A percentile compares a stretch with the other conserved stretches of the same genome.
Conservation (phyloP, 1,140 invertebrate species). For the Diachasmimorpha longicaudata region DNA sequence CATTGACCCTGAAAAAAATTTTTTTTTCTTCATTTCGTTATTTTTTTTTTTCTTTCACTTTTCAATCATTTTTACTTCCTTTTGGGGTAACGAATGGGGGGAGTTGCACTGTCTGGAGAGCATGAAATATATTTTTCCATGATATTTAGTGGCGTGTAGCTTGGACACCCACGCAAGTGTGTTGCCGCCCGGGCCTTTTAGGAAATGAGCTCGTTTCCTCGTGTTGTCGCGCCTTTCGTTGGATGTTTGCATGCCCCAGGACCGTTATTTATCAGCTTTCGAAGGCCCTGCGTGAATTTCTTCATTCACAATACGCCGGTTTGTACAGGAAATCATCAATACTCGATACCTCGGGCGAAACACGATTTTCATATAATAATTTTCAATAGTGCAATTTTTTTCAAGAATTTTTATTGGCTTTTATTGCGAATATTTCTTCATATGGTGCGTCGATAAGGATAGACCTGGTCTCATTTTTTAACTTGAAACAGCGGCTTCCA, state of each 20-base stretch:
- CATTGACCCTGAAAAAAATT: background rate
- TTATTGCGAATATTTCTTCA: too few species aligned
- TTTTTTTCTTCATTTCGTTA: background rate
- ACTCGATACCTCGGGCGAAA: background rate
- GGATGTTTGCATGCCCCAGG: background rate
- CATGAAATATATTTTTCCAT: background rate
- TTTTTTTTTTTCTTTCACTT: background rate
- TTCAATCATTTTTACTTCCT: background rate
- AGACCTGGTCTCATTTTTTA: too few species aligned
- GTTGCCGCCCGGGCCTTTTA: conserved; percentile 14
- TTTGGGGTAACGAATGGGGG: background rate
- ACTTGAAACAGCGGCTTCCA: too few species aligned
- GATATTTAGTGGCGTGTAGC: background rate
- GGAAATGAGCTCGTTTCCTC: conserved; percentile 19
- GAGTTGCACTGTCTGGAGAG: background rate
- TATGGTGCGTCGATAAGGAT: too few species aligned
- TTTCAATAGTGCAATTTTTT: too few species aligned
- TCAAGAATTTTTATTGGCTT: too few species aligned
- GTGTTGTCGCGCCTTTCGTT: background rate
- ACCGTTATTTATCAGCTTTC: background rate
- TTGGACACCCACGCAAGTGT: background rate
- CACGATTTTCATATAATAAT: background rate
- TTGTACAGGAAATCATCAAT: background rate
- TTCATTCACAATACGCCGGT: background rate
- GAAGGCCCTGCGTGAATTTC: background rate